A percentile compares a stretch with the other conserved stretches of the same genome.
Conservation (phyloP, 2,113 vertebrate species). For the Platichthys stellatus region DNA sequence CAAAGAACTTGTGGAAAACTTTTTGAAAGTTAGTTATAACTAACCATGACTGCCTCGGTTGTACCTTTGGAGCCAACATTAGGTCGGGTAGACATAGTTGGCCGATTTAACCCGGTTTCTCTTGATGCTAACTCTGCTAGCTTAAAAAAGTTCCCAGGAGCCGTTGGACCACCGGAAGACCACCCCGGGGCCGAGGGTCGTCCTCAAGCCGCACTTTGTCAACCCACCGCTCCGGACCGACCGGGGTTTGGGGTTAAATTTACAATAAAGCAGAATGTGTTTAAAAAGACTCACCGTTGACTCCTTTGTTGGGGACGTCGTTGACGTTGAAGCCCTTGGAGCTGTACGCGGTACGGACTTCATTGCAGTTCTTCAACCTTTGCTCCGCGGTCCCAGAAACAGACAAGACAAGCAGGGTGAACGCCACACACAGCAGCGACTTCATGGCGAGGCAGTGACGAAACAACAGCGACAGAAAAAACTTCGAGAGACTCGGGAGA, state of each 20-base stretch:
- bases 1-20: too few species aligned
- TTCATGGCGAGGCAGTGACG: conserved; percentile 67
- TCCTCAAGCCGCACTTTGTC: conserved; percentile 14
- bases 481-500: background rate
- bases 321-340: conserved; percentile 92
- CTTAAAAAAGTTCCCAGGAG: conserved; percentile 12
- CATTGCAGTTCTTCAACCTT: conserved; percentile 90
- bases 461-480: too few species aligned
- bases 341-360: conserved; percentile 87
- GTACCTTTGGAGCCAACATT: background rate
- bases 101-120: background rate
- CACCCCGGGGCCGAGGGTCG: background rate
- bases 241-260: background rate
- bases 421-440: conserved; percentile 75
- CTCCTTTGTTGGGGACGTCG: conserved; percentile 89
- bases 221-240: background rate
- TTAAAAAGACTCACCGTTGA: conserved; percentile 83
- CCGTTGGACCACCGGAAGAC: conserved; percentile 10
- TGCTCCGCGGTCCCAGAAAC: conserved; percentile 82
- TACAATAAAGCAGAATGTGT: background rate
- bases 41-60: background rate
- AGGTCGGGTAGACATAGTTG: background rate
- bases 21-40: background rate
- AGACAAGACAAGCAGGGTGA: conserved; percentile 78
- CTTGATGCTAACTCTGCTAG: conserved; percentile 33